Evolutionary conservation across 2,113 vertebrate genomes (phyloP).

Genomic region (Percina caprodes): DNA sequence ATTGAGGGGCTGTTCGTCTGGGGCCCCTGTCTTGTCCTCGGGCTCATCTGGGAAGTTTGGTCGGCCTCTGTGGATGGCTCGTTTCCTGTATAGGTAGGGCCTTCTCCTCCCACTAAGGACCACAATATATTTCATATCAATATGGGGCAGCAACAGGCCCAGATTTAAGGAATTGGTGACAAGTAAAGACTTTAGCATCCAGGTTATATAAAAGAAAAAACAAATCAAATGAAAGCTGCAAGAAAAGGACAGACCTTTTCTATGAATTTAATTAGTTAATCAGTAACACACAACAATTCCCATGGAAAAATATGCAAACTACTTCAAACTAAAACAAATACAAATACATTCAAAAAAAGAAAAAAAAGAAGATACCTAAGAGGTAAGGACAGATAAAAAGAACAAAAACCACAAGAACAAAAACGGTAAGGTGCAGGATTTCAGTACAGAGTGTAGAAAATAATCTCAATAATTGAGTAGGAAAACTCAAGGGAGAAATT

Average conservation of each 20-base stretch:
- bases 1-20: constrained; percentile 54
- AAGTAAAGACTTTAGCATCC: constrained; percentile 44
- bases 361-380: constrained; percentile 54
- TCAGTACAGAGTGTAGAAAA: constrained; percentile 68
- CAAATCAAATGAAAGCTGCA: constrained; percentile 54
- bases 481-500: constrained; percentile 75
- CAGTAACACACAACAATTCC: constrained; percentile 48
- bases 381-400: constrained; percentile 51
- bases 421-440: constrained; percentile 67
- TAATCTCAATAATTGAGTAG: constrained; percentile 61
- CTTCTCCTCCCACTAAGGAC: constrained; percentile 83
- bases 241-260: constrained; percentile 71
- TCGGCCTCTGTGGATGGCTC: constrained; percentile 84
- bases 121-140: constrained; percentile 60
- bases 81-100: constrained; percentile 86
- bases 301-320: constrained; percentile 62
- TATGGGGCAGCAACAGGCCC: constrained; percentile 10
- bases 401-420: constrained; percentile 68
- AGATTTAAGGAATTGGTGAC: constrained; percentile 29
- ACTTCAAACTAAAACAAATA: constrained; percentile 47
- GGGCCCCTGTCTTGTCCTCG: constrained; percentile 20
- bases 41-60: constrained; percentile 78
- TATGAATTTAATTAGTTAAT: constrained; percentile 51
- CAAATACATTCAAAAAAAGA: constrained; percentile 67
- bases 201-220: constrained; percentile 35